phyloP scores from a whole-genome alignment of 1,140 invertebrate species.

The Neoseiulus cucumeris region DNA sequence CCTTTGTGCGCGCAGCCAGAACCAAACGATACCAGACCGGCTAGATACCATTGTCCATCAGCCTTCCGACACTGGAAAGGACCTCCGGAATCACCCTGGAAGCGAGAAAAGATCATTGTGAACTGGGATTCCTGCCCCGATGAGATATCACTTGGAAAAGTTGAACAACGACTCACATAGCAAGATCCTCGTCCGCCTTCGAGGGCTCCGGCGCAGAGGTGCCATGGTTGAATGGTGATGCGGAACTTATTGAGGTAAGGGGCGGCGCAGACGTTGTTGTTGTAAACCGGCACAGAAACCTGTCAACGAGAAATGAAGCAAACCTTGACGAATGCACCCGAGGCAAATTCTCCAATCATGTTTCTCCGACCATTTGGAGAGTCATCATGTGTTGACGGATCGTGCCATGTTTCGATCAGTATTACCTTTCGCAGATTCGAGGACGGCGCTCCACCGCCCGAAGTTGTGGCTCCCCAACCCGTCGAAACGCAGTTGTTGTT shows the following conservation, averaged over 20 bases:
- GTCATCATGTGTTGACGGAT: no score
- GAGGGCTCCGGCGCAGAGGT: constrained; percentile 17
- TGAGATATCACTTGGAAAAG: not conserved
- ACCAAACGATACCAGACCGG: constrained; percentile 43
- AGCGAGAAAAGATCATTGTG: constrained; percentile 11
- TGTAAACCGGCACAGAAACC: not conserved
- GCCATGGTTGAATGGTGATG: constrained; percentile 15
- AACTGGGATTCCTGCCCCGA: not conserved
- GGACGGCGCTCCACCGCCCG: not conserved
- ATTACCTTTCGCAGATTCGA: not conserved
- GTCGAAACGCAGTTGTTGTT: constrained; percentile 8
- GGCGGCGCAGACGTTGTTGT: not conserved
- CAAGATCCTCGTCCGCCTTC: constrained; percentile 18
- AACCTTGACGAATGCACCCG: not conserved
- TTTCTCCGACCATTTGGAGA: not conserved
- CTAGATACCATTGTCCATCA: constrained; percentile 26
- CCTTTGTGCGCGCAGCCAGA: constrained; percentile 36
- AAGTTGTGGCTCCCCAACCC: constrained; percentile 14
- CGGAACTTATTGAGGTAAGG: constrained; percentile 13
- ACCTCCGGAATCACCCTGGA: constrained; percentile 50
- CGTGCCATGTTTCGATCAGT: no score
- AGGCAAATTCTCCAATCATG: not conserved
- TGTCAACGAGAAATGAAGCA: not conserved
- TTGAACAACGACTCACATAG: constrained; percentile 13
- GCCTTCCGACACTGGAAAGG: constrained; percentile 34